Conservation (phyloP, 2,888 invertebrate species). For the Caradrina clavipalpis region DNA sequence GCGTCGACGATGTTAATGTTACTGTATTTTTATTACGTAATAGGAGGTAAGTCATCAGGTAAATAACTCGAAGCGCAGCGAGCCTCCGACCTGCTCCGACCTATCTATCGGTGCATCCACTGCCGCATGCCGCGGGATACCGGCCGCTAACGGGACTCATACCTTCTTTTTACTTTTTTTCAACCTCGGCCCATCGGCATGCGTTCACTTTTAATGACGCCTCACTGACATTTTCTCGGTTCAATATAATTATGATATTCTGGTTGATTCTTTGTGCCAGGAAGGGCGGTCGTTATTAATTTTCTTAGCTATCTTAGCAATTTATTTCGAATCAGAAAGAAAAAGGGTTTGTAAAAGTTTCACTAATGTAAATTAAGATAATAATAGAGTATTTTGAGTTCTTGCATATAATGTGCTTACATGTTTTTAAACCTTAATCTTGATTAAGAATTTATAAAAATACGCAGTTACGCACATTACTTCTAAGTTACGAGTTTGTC, state of each 20-base stretch:
- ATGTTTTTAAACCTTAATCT: not conserved
- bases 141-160: slow-evolving; percentile 85
- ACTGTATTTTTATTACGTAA: slow-evolving; percentile 60
- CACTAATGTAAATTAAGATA: not conserved
- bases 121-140: slow-evolving; percentile 74
- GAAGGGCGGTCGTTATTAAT: not conserved
- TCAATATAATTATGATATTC: slow-evolving; percentile 20
- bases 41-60: slow-evolving; percentile 47
- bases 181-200: slow-evolving; percentile 77
- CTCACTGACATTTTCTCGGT: slow-evolving; percentile 53
- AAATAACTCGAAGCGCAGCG: slow-evolving; percentile 41
- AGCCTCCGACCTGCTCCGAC: slow-evolving; percentile 55
- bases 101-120: slow-evolving; percentile 60
- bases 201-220: slow-evolving; percentile 88
- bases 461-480: too few relatives aligned
- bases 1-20: slow-evolving; percentile 11
- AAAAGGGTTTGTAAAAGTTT: not conserved
- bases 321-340: not conserved
- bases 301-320: not conserved
- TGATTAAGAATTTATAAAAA: not conserved
- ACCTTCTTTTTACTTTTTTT: slow-evolving; percentile 85
- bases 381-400: not conserved
- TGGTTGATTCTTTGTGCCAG: not conserved
- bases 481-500: too few relatives aligned
- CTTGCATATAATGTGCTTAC: not conserved